phyloP scores from a whole-genome alignment of 2,888 invertebrate genomes.

The Stegophylla sp. region DNA sequence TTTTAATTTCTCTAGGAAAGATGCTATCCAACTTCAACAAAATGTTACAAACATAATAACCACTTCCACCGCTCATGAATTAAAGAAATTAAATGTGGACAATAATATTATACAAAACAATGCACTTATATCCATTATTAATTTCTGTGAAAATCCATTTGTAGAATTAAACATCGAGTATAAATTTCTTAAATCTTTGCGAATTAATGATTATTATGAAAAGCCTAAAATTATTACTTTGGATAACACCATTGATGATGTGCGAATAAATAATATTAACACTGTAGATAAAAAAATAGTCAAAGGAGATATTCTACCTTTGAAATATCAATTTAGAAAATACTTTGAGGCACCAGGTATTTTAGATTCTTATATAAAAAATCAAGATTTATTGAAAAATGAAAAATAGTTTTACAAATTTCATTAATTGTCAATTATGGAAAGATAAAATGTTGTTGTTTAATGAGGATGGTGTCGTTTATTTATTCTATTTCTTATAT shows the following conservation, averaged over 20 bases:
- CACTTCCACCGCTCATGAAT: neutral
- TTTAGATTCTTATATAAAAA: slow-evolving; percentile 21
- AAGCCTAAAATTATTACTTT: slow-evolving; percentile 14
- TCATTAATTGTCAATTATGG: slow-evolving; percentile 22
- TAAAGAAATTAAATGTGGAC: neutral
- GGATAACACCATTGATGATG: slow-evolving; percentile 14
- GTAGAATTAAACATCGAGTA: slow-evolving; percentile 9
- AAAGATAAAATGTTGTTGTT: slow-evolving; percentile 25
- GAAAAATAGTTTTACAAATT: slow-evolving; percentile 17
- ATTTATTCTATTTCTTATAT: slow-evolving; percentile 16
- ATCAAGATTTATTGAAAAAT: slow-evolving; percentile 27
- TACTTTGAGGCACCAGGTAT: slow-evolving; percentile 15
- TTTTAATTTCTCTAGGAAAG: slow-evolving; percentile 16
- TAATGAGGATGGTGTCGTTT: neutral
- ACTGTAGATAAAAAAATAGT: slow-evolving; percentile 10
- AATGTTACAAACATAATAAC: slow-evolving; percentile 7
- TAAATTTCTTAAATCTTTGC: slow-evolving; percentile 30
- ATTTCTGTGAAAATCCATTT: slow-evolving; percentile 10
- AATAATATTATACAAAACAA: neutral
- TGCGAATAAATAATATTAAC: slow-evolving; percentile 4
- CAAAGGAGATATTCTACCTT: slow-evolving; percentile 14
- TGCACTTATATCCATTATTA: slow-evolving; percentile 8
- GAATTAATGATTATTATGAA: slow-evolving; percentile 26
- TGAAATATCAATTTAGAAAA: slow-evolving; percentile 29
- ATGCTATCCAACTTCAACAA: slow-evolving; percentile 1